These are phyloP conservation scores for Gopherus evgoodei DNA, from an alignment of 2,113 vertebrate genomes.

Conservation along the genomic window DNA sequence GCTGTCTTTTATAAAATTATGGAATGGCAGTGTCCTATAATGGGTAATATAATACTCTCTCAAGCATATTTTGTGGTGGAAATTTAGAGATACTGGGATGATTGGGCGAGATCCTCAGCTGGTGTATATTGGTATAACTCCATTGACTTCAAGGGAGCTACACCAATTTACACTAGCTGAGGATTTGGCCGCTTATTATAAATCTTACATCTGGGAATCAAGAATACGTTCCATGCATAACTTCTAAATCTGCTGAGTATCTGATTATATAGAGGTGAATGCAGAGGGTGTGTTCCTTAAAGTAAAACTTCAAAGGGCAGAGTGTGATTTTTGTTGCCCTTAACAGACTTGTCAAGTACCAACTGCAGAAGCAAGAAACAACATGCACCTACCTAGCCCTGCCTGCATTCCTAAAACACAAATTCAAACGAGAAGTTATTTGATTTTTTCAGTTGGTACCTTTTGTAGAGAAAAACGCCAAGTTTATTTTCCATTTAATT, in stretches of 20 bases:
- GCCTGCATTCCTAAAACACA: background rate
- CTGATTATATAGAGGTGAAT: background rate
- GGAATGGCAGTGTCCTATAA: background rate
- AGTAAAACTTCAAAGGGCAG: background rate
- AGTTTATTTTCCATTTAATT: background rate
- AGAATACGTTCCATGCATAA: background rate
- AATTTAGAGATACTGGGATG: background rate
- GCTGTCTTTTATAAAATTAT: background rate
- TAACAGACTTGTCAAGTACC: background rate
- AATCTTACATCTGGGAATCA: background rate
- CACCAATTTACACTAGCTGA: background rate
- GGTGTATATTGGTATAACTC: background rate
- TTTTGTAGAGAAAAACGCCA: background rate
- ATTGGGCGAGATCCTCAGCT: background rate
- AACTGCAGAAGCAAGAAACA: background rate
- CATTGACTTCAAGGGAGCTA: background rate
- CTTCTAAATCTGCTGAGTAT: background rate
- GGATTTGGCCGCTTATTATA: background rate
- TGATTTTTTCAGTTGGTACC: background rate
- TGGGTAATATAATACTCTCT: background rate
- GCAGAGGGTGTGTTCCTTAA: background rate
- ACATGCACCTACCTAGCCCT: background rate
- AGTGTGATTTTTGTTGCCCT: background rate
- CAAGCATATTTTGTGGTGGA: background rate
- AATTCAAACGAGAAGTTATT: background rate